Evolutionary conservation across 2,888 invertebrate species (phyloP), one percentile per base, ranked within the genome.

Genomic region (Aspidapion aeneum): DNA sequence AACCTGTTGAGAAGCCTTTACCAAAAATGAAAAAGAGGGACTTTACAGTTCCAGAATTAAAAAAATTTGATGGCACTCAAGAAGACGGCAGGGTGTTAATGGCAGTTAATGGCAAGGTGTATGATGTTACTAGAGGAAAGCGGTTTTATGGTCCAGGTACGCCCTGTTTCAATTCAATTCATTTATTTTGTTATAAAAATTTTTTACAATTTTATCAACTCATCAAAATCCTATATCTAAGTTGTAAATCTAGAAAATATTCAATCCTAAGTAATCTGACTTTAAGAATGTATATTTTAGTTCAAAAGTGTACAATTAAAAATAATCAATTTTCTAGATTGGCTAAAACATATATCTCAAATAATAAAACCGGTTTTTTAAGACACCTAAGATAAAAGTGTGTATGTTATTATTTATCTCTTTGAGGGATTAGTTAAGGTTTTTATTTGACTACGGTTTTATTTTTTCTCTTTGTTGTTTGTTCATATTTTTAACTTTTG

Each of bases 101-200:
- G 54, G 97, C 94, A 7, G 93, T 98, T 60, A 96, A 97, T 80
- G 95, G 96, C 21, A 94, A 89, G 82, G 91, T 98, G 59, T 98
- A 94, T 82, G 98, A 98, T 82, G 96, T 91, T 69, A 96, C 97
- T 52, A 88, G 87, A 77, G 96, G 95, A 64, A 91, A 90, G 75
- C 85, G 88, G 68, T 96, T 95, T 80, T 98, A 98, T 81, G 97
- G 97, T 19, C 96, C 96, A 81, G 96, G 97, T 96, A 83, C 78
- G 9, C 9, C n/a, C n/a, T 48, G 9, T 48, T 48, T 48, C 9
- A 48, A 48, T n/a, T 12, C n/a, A 48, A 48, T 9, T 48, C 9
- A 12, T 12, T 48, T 48, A n/a, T 48, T 12, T 12, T 48, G 9
- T 48, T 12, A 48, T n/a, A n/a, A 48, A n/a, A 12, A 48, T 48